A percentile compares a stretch with the other conserved stretches of the same genome.
Conservation (phyloP, 2,888 invertebrate species). For the Apamea sordens region DNA sequence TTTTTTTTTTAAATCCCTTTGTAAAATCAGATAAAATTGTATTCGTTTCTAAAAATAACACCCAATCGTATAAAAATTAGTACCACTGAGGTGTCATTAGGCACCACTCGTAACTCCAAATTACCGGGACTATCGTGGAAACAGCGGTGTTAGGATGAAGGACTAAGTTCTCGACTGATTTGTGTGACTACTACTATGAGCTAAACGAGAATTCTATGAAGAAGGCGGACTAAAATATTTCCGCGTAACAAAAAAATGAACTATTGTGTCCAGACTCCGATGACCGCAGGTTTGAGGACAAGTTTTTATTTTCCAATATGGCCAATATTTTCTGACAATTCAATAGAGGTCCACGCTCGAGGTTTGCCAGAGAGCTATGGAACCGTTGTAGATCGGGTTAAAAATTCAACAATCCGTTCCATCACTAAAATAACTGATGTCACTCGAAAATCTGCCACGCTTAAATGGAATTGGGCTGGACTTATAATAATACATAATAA, state of each 20-base stretch:
- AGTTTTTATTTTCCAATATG: not conserved
- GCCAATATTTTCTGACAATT: too few relatives aligned
- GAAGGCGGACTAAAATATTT: not conserved
- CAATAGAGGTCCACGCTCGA: too few relatives aligned
- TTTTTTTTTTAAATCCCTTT: too few relatives aligned
- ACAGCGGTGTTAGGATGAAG: conserved; percentile 19
- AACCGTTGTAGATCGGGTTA: too few relatives aligned
- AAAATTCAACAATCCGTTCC: too few relatives aligned
- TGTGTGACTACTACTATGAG: conserved; percentile 34
- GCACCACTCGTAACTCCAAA: conserved; percentile 47
- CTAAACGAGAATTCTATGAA: not conserved
- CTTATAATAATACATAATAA: too few relatives aligned
- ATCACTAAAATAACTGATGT: too few relatives aligned
- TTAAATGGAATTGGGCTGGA: too few relatives aligned
- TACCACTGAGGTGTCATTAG: conserved; percentile 37
- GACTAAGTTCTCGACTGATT: conserved; percentile 25
- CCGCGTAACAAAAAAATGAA: not conserved
- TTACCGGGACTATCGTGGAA: conserved; percentile 32
- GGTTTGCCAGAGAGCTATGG: too few relatives aligned
- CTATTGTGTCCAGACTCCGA: not conserved
- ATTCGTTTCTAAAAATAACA: conserved; percentile 12
- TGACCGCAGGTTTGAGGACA: not conserved
- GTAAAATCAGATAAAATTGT: too few relatives aligned
- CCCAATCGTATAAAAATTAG: not conserved
- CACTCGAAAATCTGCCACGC: too few relatives aligned